Base-by-base conservation (phyloP, 2,888 invertebrate species). In the Pristionchus maxplancki region DNA sequence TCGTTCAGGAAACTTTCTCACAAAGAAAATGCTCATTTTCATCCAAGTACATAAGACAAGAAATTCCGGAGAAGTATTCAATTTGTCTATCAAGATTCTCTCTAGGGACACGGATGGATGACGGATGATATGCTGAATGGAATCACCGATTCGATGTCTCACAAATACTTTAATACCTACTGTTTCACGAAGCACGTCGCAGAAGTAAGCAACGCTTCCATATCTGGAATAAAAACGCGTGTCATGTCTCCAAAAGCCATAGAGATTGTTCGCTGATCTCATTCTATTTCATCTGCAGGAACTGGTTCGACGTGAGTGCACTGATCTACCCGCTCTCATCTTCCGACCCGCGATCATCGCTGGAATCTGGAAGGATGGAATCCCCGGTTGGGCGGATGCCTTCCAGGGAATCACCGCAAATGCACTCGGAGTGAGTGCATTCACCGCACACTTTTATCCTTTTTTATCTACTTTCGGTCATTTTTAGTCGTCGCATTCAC, bases 331-430 rank as follows among this genome's bases (percentile, higher is more conserved):
- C 0, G 95, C 96, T 0, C 96, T 92, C 44, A 97, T 98, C 90
- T 96, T 97, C 89, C 96, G 98, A 89, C 98, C 98, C 0, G 97
- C 98, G 0, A 97, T 98, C 92, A 97, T 98, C 96, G 96, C 98
- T 89, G 98, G 98, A 1, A 94, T 95, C 64, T 96, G 95, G 95
- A 94, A 94, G 89, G 95, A 95, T 90, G 96, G 96, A 9, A 91
- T 95, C 31, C 95, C 95, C 8, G 98, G 98, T 0, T 99, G 98
- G 98, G 97, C 98, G 0, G 97, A 97, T 91, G 98, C 98, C 87
- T 97, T 97, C 95, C 98, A 98, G 94, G 98, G 98, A 0, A 97
- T 98, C 0, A 97, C 97, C 13, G 67, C 82, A 9, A 31, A 53
- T 28, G 82, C 82, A 17, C 82, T 83, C 28, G 82, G 82, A 31